phyloP scores from a whole-genome alignment of 2,113 vertebrate genomes.

The Hipposideros armiger region DNA sequence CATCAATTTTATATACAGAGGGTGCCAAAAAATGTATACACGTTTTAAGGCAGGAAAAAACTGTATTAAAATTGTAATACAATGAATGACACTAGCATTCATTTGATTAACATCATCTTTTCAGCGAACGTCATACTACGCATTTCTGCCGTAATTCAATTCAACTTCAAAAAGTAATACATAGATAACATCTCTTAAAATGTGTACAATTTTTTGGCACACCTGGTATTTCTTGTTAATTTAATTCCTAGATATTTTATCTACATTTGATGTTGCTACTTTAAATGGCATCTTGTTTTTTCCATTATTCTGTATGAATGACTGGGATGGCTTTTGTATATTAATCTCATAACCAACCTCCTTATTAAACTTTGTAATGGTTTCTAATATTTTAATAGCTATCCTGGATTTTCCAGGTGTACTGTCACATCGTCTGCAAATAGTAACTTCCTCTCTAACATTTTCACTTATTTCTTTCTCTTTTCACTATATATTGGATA shows the following conservation, averaged over 20 bases:
- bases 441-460: neutral
- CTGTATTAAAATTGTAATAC: too few species aligned
- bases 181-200: too few species aligned
- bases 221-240: neutral
- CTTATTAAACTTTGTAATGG: neutral
- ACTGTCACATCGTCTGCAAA: neutral
- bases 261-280: neutral
- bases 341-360: neutral
- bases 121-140: too few species aligned
- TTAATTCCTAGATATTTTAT: slow-evolving; percentile 3
- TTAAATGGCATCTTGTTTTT: neutral
- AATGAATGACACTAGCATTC: too few species aligned
- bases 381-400: neutral
- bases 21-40: too few species aligned
- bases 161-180: too few species aligned
- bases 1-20: neutral
- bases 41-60: too few species aligned
- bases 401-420: neutral
- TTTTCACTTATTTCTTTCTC: neutral
- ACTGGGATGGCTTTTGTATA: neutral
- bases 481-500: neutral
- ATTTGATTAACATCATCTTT: too few species aligned
- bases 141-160: too few species aligned
- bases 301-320: neutral
- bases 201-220: too few species aligned